A percentile compares a stretch with the other conserved stretches of the same genome.
Conservation (phyloP, 2,113 vertebrate genomes). For the Aspidoscelis tigris region DNA sequence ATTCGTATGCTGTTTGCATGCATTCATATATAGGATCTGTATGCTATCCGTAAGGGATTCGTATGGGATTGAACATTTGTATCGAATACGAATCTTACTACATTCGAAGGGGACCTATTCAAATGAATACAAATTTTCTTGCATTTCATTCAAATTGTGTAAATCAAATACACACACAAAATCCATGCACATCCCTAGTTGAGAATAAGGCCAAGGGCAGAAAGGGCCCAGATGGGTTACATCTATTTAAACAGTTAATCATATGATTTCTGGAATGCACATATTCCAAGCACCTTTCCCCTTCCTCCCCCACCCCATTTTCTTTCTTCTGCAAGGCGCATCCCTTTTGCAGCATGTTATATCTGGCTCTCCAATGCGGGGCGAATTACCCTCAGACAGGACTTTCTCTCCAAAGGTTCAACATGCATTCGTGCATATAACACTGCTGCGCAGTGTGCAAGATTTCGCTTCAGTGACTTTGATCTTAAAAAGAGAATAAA, state of each 20-base stretch:
- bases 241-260: constrained; percentile 22
- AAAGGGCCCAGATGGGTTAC: constrained; percentile 7
- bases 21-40: no score
- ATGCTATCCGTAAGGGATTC: no score
- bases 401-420: constrained; percentile 18
- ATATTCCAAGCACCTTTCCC: constrained; percentile 16
- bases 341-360: background rate
- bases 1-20: no score
- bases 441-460: background rate
- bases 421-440: background rate
- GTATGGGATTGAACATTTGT: no score
- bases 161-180: no score
- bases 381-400: constrained; percentile 16
- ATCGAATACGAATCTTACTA: no score
- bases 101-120: no score
- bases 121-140: no score
- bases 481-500: background rate
- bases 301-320: no score
- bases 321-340: background rate
- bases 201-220: no score
- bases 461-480: background rate
- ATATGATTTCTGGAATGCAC: constrained; percentile 36
- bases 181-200: no score
- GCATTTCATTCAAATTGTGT: no score
- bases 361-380: constrained; percentile 21